Conservation (phyloP, 2,797 vertebrate genomes). For the Heliangelus exortis region DNA sequence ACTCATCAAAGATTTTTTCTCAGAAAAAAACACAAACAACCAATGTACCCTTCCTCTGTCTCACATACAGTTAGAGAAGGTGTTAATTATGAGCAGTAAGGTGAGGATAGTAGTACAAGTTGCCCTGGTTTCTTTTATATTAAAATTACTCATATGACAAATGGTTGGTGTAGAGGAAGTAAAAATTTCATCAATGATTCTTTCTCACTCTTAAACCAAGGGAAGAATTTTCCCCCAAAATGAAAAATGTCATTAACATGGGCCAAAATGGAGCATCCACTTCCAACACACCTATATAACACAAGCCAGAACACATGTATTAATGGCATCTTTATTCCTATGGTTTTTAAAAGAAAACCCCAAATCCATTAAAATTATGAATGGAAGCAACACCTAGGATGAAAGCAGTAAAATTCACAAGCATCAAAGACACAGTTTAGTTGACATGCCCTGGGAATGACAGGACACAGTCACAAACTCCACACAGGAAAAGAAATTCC, state of each 20-base stretch:
- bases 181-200: neutral
- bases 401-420: neutral
- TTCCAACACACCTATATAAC: neutral
- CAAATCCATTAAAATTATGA: neutral
- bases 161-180: neutral
- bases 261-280: neutral
- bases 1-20: neutral
- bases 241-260: neutral
- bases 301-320: neutral
- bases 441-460: neutral
- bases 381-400: neutral
- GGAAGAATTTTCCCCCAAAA: neutral
- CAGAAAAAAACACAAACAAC: neutral
- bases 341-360: fast-evolving
- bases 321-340: neutral
- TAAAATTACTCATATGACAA: neutral
- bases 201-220: neutral
- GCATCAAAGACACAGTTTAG: neutral
- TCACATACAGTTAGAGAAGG: neutral
- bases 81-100: neutral
- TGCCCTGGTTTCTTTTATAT: neutral
- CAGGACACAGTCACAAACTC: neutral
- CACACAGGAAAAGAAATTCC: neutral
- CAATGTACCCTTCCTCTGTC: neutral
- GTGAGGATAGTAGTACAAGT: neutral